A percentile compares a stretch with the other conserved stretches of the same genome.
phyloP scores from a whole-genome alignment of 2,888 invertebrate species.

The Luperina nickerlii region DNA sequence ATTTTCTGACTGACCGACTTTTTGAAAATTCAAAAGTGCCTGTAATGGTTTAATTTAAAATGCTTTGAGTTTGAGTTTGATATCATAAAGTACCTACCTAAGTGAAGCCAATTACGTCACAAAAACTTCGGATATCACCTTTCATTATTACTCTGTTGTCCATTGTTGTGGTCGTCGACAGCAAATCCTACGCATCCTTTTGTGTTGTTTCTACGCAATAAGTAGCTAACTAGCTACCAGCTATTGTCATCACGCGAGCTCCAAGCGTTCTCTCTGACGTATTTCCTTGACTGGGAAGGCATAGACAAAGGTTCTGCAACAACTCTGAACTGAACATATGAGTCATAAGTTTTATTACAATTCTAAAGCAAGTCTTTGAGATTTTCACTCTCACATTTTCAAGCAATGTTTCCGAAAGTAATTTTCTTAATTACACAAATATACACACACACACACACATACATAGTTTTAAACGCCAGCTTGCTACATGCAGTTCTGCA shows the following conservation, averaged over 20 bases:
- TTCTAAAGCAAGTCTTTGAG: not conserved
- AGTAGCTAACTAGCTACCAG: conserved; percentile 31
- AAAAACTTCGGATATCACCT: not conserved
- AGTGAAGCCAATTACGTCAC: not conserved
- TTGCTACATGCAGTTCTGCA: not conserved
- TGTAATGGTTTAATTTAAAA: no score
- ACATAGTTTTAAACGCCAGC: not conserved
- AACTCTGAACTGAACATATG: not conserved
- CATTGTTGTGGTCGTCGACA: conserved; percentile 12
- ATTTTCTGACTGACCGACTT: no score
- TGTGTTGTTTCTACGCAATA: conserved; percentile 18
- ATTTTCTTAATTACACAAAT: not conserved
- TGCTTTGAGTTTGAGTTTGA: no score
- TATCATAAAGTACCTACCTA: no score
- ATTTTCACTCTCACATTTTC: not conserved
- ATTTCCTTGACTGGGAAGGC: not conserved
- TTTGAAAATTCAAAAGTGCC: no score
- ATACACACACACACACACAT: no score
- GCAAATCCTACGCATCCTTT: conserved; percentile 32
- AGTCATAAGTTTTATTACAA: not conserved
- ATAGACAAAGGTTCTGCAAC: conserved; percentile 6
- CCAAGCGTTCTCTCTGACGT: conserved; percentile 11
- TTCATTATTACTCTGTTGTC: not conserved
- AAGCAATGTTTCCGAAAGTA: no score
- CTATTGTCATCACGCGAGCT: conserved; percentile 47